Conservation (phyloP, 2,888 invertebrate species). For the Protodeltote pygarga region DNA sequence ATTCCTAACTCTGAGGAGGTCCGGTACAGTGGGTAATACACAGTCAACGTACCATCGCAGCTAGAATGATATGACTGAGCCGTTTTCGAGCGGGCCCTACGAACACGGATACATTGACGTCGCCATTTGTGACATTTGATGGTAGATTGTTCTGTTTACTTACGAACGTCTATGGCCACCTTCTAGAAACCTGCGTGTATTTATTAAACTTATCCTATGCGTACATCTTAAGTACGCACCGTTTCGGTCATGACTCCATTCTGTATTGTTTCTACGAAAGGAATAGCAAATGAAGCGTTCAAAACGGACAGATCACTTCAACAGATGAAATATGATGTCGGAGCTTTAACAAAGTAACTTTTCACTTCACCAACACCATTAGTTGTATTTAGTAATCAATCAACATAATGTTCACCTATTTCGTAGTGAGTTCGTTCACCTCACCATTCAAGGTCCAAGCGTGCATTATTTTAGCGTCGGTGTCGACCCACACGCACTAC, state of each 20-base stretch:
- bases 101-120: slow-evolving; percentile 65
- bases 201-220: slow-evolving; percentile 68
- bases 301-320: slow-evolving; percentile 37
- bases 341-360: slow-evolving; percentile 58
- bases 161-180: slow-evolving; percentile 57
- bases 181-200: slow-evolving; percentile 63
- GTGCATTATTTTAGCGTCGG: slow-evolving; percentile 73
- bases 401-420: slow-evolving; percentile 70
- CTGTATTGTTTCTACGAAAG: slow-evolving; percentile 61
- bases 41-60: slow-evolving; percentile 54
- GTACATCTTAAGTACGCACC: slow-evolving; percentile 70
- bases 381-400: slow-evolving; percentile 69
- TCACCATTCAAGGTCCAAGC: slow-evolving; percentile 73
- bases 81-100: slow-evolving; percentile 56
- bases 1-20: slow-evolving; percentile 54
- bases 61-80: slow-evolving; percentile 67
- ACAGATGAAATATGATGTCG: slow-evolving; percentile 56
- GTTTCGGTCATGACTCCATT: slow-evolving; percentile 64
- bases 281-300: slow-evolving; percentile 55
- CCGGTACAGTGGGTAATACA: slow-evolving; percentile 59
- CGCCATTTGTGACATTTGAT: slow-evolving; percentile 78
- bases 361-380: slow-evolving; percentile 58
- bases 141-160: slow-evolving; percentile 79
- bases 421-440: slow-evolving; percentile 72
- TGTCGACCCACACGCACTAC: slow-evolving; percentile 71